Conservation (phyloP, 2,797 vertebrate genomes). For the Enteromius thamalakanensis region DNA sequence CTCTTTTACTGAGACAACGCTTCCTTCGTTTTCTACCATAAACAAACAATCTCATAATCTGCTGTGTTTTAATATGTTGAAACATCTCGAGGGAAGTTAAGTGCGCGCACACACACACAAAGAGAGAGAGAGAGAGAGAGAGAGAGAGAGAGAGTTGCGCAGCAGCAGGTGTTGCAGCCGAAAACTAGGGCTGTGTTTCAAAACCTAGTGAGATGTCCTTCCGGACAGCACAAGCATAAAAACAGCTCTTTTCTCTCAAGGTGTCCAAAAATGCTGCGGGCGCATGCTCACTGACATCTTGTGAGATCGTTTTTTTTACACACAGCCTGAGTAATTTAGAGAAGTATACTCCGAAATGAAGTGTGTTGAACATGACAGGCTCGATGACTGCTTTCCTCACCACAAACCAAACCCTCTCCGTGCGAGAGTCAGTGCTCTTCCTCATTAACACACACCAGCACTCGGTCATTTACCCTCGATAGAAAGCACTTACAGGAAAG, state of each 20-base stretch:
- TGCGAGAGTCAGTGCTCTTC: conserved; percentile 59
- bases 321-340: not conserved
- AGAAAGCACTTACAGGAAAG: too few relatives aligned
- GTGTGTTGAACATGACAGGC: conserved; percentile 11
- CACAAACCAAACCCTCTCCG: conserved; percentile 21
- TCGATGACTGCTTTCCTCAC: not conserved
- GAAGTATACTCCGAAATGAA: not conserved
- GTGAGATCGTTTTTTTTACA: not conserved
- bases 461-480: too few relatives aligned
- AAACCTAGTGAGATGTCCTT: not conserved
- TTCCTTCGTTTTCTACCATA: not conserved
- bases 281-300: not conserved
- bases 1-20: not conserved
- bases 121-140: too few relatives aligned
- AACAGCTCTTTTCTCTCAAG: not conserved
- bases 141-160: not conserved
- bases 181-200: not conserved
- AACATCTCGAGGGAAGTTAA: not conserved
- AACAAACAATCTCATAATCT: not conserved
- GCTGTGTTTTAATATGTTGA: not conserved
- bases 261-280: too few relatives aligned
- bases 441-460: conserved; percentile 43
- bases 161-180: not conserved
- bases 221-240: not conserved
- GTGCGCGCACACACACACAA: not conserved